These are phyloP conservation scores for Amblyopsis hoosieri DNA, from an alignment of 2,797 vertebrate species.

Conservation along the genomic window DNA sequence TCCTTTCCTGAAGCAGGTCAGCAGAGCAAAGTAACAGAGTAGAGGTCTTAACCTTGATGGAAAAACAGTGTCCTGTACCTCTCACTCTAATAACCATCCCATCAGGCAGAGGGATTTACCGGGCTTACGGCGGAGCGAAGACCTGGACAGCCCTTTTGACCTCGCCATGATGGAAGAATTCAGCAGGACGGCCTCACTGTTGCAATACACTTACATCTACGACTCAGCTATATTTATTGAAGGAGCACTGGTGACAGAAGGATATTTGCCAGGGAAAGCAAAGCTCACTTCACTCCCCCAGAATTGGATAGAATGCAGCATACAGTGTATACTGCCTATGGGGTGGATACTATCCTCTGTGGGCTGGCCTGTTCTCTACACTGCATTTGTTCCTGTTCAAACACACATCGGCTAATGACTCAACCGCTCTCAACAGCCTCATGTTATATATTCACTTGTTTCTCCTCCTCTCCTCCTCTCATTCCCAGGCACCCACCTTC, in stretches of 20 bases:
- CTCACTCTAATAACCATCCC: conserved; percentile 38
- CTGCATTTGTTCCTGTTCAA: not conserved
- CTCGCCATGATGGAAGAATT: conserved; percentile 29
- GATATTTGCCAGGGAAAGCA: no score
- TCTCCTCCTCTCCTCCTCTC: conserved; percentile 36
- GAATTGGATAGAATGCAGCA: no score
- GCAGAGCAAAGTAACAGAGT: conserved; percentile 7
- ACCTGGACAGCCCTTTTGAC: conserved; percentile 25
- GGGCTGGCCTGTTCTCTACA: no score
- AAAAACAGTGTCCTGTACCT: conserved; percentile 33
- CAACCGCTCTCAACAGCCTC: not conserved
- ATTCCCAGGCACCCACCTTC: not conserved
- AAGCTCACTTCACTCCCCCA: no score
- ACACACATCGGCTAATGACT: not conserved
- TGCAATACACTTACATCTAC: not conserved
- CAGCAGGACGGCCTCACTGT: conserved; percentile 12
- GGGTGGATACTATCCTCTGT: no score
- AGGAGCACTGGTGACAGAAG: no score
- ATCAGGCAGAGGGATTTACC: conserved; percentile 29
- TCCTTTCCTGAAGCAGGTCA: conserved; percentile 5
- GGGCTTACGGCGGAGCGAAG: conserved; percentile 26
- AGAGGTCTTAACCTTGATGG: conserved; percentile 34
- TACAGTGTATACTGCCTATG: no score
- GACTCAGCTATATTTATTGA: no score
- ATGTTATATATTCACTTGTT: not conserved